Evolutionary conservation across 1,140 invertebrate genomes (phyloP), one percentile per base, ranked within the genome.

Genomic region (Amphibalanus amphitrite): DNA sequence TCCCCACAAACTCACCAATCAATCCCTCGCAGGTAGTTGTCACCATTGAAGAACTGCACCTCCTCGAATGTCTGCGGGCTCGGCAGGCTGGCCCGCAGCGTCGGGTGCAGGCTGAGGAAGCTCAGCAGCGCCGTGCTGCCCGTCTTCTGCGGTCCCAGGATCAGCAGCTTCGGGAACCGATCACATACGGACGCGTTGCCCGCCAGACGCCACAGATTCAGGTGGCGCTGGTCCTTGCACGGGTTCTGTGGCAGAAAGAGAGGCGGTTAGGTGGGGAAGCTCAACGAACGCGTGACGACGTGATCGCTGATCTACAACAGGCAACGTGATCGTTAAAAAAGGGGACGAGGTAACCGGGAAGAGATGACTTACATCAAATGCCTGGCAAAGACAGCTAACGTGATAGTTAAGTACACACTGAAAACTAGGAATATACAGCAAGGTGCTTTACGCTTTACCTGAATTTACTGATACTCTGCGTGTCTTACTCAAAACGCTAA

Each of bases 61-160:
- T 99, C 97, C 82, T 99, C 97, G 81, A 96, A 99, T 1, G 94
- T 97, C 75, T 92, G 89, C 0, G 90, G 88, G 79, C 92, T 95
- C 20, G 90, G 89, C 74, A 89, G 82, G 82, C 97, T 99, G 76
- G 91, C 93, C n/a, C 86, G 86, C 72, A 99, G 89, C 69, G 91
- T 86, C 67, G 97, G 94, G 83, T 99, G 97, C 85, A 98, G 89
- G 69, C 90, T 88, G 20, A 99, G 85, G 83, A 99, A 99, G 72
- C 93, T 91, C 78, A 97, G 96, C 0, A 99, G 83, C 17, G 97
- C 97, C 1, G 96, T 99, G 47, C 97, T 98, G 71, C 97, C 97
- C 1, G 97, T 98, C 83, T 99, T 99, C 80, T 99, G 97, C 8
- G 97, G 97, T 23, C 97, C 97, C 75, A 99, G 92, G 15, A 99